phyloP scores from a whole-genome alignment of 1,140 invertebrate genomes.

The Aphidius gifuensis region DNA sequence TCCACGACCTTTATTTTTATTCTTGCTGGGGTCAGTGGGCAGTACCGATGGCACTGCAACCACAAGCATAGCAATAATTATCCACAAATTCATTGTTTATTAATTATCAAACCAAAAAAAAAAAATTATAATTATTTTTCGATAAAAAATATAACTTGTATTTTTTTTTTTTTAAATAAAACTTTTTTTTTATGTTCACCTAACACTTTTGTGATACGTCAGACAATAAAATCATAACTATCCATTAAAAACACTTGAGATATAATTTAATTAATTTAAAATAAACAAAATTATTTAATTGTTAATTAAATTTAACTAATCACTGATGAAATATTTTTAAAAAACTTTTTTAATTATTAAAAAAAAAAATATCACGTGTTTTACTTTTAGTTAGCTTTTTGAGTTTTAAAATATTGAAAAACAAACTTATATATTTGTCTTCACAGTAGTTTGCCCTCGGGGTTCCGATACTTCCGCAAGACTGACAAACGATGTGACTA shows the following conservation, averaged over 20 bases:
- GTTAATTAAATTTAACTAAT: background rate
- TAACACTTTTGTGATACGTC: no score
- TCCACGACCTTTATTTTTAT: slow-evolving; percentile 57
- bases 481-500: slow-evolving; percentile 18
- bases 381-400: no score
- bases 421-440: background rate
- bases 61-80: slow-evolving; percentile 41
- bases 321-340: background rate
- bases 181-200: no score
- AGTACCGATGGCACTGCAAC: slow-evolving; percentile 36
- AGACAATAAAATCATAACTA: no score
- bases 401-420: background rate
- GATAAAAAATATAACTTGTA: background rate
- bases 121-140: background rate
- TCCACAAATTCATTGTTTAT: slow-evolving; percentile 45
- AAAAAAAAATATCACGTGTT: no score
- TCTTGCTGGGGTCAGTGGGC: slow-evolving; percentile 47
- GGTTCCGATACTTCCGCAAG: slow-evolving; percentile 26
- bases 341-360: no score
- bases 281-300: no score
- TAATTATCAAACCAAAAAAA: background rate
- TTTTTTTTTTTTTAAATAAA: background rate
- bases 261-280: no score
- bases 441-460: slow-evolving; percentile 15
- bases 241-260: no score